Evolutionary conservation across 2,113 vertebrate genomes (phyloP), one percentile per base, ranked within the genome.

Genomic region (Saiga tatarica): DNA sequence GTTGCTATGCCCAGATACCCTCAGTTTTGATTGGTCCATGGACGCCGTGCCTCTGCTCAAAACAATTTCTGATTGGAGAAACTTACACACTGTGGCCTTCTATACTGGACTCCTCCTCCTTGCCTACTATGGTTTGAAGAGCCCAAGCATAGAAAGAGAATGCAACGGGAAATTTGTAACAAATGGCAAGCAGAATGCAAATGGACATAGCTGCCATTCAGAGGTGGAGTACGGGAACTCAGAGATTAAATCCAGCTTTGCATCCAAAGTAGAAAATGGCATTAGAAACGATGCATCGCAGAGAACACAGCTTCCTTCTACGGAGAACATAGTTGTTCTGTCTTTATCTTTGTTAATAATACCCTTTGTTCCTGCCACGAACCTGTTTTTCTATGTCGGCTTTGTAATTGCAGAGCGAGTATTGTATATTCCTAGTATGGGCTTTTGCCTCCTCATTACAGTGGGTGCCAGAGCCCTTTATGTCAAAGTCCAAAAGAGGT

Each of bases 21-120:
- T 99, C 95, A 99, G 99, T 98, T 99, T 99, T 97, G 99, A 99
- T 97, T 99, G 99, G 99, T 99, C 99, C 17, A 99, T 99, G 99
- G 99, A 99, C 82, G 99, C 99, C 0, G 98, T 99, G 98, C 99
- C 99, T 98, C 99, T 99, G 97, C 98, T 99, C 96, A 99, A 99
- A 98, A 98, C 98, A 92, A 11, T 99, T 47, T 98, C 98, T 0
- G 99, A 99, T 89, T 99, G 99, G 99, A 99, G 99, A 98, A 99
- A 99, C 98, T 89, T 99, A 89, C 99, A 99, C 96, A 99, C 99
- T 19, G 98, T 98, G 78, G 98, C 99, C 98, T 99, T 99, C 98
- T 99, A 99, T 98, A 87, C 98, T 39, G 99, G 99, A 95, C 98
- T 99, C 87, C 96, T 99, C 87, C 97, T 99, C 85, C 99, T 99